phyloP scores from a whole-genome alignment of 2,888 invertebrate genomes.

The Dimorphilus gyrociliatus region DNA sequence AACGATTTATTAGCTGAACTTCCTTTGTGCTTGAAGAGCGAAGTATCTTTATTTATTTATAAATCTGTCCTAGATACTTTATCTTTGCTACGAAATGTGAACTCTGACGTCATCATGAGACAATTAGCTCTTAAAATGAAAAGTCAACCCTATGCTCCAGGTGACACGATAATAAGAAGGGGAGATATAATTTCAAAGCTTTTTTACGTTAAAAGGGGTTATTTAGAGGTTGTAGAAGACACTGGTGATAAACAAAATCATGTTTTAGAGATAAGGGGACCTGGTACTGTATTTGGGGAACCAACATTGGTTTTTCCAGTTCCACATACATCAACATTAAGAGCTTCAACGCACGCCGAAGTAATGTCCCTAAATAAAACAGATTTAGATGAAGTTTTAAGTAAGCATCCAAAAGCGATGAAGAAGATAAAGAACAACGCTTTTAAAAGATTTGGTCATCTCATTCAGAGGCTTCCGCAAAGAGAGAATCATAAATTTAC shows the following conservation, averaged over 20 bases:
- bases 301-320: constrained; percentile 9
- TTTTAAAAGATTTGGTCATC: constrained; percentile 1
- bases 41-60: no score
- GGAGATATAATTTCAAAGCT: constrained; percentile 10
- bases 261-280: constrained; percentile 1
- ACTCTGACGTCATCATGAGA: no score
- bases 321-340: constrained; percentile 6
- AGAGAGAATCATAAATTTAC: no score
- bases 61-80: no score
- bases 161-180: constrained; percentile 10
- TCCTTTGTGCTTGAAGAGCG: no score
- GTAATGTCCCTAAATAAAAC: constrained; percentile 6
- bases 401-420: not conserved
- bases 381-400: constrained; percentile 7
- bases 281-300: constrained; percentile 12
- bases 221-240: no score
- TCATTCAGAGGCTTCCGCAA: no score
- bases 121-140: no score
- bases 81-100: no score
- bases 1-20: no score
- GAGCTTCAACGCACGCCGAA: constrained; percentile 10
- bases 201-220: constrained; percentile 9
- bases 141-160: constrained; percentile 8
- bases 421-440: not conserved
- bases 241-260: not conserved